Evolutionary conservation across 1,140 invertebrate genomes (phyloP), one percentile per base, ranked within the genome.

Genomic region (Formica selysi): DNA sequence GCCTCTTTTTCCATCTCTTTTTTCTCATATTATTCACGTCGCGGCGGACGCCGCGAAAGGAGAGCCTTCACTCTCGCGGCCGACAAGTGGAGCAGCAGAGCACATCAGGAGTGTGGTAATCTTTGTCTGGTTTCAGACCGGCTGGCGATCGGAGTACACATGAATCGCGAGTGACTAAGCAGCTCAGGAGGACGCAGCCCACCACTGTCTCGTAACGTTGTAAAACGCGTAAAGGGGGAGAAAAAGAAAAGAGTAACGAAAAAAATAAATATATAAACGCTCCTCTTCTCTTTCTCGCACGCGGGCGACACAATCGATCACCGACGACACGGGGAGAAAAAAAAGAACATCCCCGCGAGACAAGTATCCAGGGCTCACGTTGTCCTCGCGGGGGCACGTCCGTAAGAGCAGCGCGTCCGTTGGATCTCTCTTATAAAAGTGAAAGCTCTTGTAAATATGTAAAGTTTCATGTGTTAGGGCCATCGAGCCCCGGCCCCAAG

Each of bases 141-240:
- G 95, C 88, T 96, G 95, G 95, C 94, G 95, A 94, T 95, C 95
- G 59, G 95, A 96, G 89, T 96, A 95, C 91, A 95, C 95, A 94
- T 96, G 95, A 95, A 95, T 92, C 84, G 91, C 91, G 92, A 91
- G 86, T 90, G 92, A 89, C 71, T 89, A 92, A 51, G 67, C 90
- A 90, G 84, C 79, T 90, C 91, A 92, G 93, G 92, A 92, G 93
- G 92, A 95, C 92, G 92, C 92, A 94, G 90, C 93, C 92, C 93
- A 93, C 92, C 93, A 93, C 89, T 92, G 51, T 73, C 90, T 73
- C 84, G 86, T 89, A 85, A 76, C 89, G 90, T 91, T 79, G 91
- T 90, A 87, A 91, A 88, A 87, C 81, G 48, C 87, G 73, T 67
- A 84, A 61, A 74, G 71, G 65, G 78, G 36, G 44, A 68, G 62